Base-by-base conservation (phyloP, 2,113 vertebrate genomes). In the Carlito syrichta region DNA sequence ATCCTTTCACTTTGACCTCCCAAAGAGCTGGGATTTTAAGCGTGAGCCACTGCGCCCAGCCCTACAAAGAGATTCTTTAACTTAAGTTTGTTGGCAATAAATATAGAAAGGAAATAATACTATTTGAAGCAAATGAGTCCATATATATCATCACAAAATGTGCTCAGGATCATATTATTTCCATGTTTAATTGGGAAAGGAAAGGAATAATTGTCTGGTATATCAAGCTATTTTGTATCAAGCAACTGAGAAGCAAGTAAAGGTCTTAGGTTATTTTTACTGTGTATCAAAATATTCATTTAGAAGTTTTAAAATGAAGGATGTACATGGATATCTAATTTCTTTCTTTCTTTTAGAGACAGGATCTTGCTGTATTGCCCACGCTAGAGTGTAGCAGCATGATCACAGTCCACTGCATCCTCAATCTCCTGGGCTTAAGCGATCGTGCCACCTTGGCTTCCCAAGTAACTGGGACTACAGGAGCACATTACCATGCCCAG, bases 51-150 rank as follows among this genome's bases (percentile, higher is more conserved):
- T n/a, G n/a, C n/a, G n/a, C n/a, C n/a, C n/a, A n/a, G n/a, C n/a
- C n/a, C 96, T 62, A 90, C 73, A 97, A 94, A 93, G 56, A 60
- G 71, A 95, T 90, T 78, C 32, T 89, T 93, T 82, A 93, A 86
- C n/a, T 94, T 96, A 82, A 90, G 87, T 87, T 96, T 88, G 81
- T 92, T 88, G 90, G 69, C 82, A 96, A 91, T 81, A 91, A n/a
- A 81, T 52, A 76, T 10, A 50, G 63, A 92, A 92, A 85, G 48
- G 62, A 94, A 96, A 68, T 95, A 86, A 92, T 50, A n/a, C 40
- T 73, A 66, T 68, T 16, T 73, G 93, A 90, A 97, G 68, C 89
- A 92, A 95, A 84, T 45, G 52, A 94, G 30, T 7, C 38, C 45
- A 52, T 68, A 62, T 66, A 56, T 38, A 52, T 81, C 45, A 73